Evolutionary conservation across 2,797 vertebrate genomes (phyloP).

Genomic region (Danio albolineatus): DNA sequence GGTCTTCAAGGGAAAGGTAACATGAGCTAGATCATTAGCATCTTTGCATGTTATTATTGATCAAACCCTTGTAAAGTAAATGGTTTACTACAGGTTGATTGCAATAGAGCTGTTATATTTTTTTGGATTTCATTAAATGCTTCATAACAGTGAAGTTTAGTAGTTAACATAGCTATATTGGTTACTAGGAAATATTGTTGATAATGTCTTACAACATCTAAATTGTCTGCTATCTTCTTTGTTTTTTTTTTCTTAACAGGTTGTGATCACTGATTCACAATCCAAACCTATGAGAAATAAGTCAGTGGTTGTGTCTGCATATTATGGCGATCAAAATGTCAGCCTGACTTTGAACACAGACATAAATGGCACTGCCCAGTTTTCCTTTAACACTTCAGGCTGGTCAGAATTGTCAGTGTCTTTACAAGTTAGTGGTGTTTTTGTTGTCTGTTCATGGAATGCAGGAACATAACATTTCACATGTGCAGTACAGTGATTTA

Average conservation of each 20-base stretch:
- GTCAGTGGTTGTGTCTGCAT: conserved; percentile 70
- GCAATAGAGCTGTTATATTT: too few species aligned
- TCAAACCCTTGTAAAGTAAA: neutral
- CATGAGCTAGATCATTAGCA: neutral
- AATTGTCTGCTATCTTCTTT: neutral
- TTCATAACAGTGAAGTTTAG: too few species aligned
- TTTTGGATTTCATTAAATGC: too few species aligned
- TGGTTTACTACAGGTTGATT: too few species aligned
- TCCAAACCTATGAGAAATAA: conserved; percentile 72
- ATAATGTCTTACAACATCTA: conserved; percentile 1
- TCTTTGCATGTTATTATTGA: neutral
- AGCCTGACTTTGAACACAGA: conserved; percentile 76
- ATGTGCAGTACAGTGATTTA: neutral
- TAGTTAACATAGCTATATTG: neutral
- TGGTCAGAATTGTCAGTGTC: conserved; percentile 65
- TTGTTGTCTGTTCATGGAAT: neutral
- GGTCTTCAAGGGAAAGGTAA: conserved; percentile 74
- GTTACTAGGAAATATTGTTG: neutral
- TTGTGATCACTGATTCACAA: conserved; percentile 75
- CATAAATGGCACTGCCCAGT: conserved; percentile 72
- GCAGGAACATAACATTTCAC: neutral
- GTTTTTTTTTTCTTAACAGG: conserved; percentile 67
- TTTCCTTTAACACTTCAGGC: conserved; percentile 79
- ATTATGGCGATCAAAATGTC: conserved; percentile 26
- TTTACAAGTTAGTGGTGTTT: conserved; percentile 74